Evolutionary conservation across 2,113 vertebrate genomes (phyloP), one percentile per base, ranked within the genome.

Genomic region (Marmota flaviventris): DNA sequence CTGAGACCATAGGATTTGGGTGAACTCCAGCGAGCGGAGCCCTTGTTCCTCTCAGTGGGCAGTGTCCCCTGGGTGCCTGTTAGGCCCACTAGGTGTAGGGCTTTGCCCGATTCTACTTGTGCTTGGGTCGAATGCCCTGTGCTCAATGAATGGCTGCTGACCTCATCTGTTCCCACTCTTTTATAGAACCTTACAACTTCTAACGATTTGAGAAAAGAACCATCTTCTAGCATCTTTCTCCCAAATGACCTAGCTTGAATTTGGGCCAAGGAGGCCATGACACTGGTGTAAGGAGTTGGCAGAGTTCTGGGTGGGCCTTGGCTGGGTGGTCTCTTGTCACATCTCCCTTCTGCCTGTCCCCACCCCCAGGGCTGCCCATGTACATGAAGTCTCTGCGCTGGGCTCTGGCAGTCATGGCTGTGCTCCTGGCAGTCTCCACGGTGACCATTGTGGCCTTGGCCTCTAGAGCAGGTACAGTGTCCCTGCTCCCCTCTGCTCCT

Each of bases 321-420:
- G 10, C 20, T 29, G 9, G 17, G 11, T 29, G 29, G 9, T 8
- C 39, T 81, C 39, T 8, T 6, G 85, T 93, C 20, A 97, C 70
- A 25, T 18, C 12, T 29, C 18, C 86, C 45, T 73, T 45, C 87
- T 32, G 53, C 16, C 72, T 61, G 39, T n/a, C 78, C 51, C 53
- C 8, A 14, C 0, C 4, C 34, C 75, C 96, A 98, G 98, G 98
- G 25, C 94, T 98, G 32, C 85, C 97, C 42, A n/a, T 34, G 63
- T 98, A 98, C 89, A 20, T 98, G 94, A 96, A 76, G 94, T 98
- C 97, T 79, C 94, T 98, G 65, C 97, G 79, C 69, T 97, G 97
- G 95, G 94, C 98, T 32, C 95, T 98, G 96, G 96, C 20, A 0
- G 51, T 98, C 89, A 86, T 97, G 96, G 97, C 98, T 0, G n/a